A percentile compares a stretch with the other conserved stretches of the same genome.
phyloP scores from a whole-genome alignment of 2,797 vertebrate species.

The Mormyrops boulengeri region DNA sequence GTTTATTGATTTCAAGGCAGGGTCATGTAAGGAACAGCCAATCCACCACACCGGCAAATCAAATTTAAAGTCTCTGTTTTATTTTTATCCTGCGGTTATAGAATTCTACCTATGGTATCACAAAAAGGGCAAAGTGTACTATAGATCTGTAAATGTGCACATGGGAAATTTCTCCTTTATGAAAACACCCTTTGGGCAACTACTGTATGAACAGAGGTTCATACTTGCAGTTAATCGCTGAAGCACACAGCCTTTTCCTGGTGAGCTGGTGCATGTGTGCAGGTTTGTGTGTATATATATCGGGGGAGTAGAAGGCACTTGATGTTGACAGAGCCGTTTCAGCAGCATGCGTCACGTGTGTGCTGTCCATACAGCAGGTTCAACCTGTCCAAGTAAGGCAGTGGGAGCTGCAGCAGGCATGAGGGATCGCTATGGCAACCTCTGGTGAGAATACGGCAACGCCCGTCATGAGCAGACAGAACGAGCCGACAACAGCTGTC shows the following conservation, averaged over 20 bases:
- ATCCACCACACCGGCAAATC: background rate
- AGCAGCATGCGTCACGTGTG: constrained; percentile 41
- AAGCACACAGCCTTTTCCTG: background rate
- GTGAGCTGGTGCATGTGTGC: background rate
- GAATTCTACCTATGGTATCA: background rate
- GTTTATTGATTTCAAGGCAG: background rate
- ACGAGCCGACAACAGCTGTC: background rate
- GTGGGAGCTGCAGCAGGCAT: background rate
- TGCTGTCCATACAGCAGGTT: constrained; percentile 31
- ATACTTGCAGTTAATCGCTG: background rate
- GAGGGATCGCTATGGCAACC: constrained; percentile 17
- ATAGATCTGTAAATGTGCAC: background rate
- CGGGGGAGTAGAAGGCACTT: constrained; percentile 29
- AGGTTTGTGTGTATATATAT: background rate
- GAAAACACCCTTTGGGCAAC: background rate
- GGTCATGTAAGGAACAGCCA: background rate
- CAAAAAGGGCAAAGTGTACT: background rate
- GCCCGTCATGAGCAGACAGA: background rate
- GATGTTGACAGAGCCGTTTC: constrained; percentile 52
- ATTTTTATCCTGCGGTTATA: background rate
- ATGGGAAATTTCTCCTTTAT: background rate
- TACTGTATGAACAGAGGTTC: background rate
- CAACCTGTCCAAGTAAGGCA: constrained; percentile 30
- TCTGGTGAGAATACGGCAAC: background rate
- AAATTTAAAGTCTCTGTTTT: background rate